Evolutionary conservation across 2,113 vertebrate genomes (phyloP), one percentile per base, ranked within the genome.

Genomic region (Elgaria multicarinata): DNA sequence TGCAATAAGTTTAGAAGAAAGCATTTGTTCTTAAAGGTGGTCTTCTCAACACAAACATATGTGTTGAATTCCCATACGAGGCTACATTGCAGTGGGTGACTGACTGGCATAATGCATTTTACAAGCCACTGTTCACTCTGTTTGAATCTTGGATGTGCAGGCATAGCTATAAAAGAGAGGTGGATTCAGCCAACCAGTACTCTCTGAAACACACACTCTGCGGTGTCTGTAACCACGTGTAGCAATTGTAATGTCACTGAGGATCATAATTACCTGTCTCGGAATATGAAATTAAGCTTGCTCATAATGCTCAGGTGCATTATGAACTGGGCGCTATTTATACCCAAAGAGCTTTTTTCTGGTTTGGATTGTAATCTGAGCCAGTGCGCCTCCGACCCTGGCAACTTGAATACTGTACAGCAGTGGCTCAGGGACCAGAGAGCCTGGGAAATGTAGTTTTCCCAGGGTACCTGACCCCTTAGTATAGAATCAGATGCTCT

Each of bases 41-140:
- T 92, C 92, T 93, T 92, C 77, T 90, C 86, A 91, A 91, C 92
- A 87, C 91, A 94, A 92, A 89, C 89, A 74, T 83, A 90, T 86
- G 93, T 92, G 86, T 92, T 91, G 90, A 92, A 92, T 87, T 83
- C 95, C 94, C 82, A 91, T 87, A 91, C 90, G 92, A 91, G 86
- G 50, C 85, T 64, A 36, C 75, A 84, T 82, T 13, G 82, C 91
- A 39, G 14, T 39, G 24, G 53, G 24, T 39, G n/a, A 58, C 31
- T 58, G 50, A 26, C 31, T 72, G 50, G 50, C 69, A 58, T 39
- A 36, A 42, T 28, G 22, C 69, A 31, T 75, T 74, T 66, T 74
- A 71, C 69, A 86, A 64, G 39, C n/a, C 7, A 4, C n/a, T 18
- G 64, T 46, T 50, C 31, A 50, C 64, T 50, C 46, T 2, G 20